These are phyloP conservation scores for Lepidurus apus DNA, from an alignment of 1,140 invertebrate species.

Conservation along the genomic window DNA sequence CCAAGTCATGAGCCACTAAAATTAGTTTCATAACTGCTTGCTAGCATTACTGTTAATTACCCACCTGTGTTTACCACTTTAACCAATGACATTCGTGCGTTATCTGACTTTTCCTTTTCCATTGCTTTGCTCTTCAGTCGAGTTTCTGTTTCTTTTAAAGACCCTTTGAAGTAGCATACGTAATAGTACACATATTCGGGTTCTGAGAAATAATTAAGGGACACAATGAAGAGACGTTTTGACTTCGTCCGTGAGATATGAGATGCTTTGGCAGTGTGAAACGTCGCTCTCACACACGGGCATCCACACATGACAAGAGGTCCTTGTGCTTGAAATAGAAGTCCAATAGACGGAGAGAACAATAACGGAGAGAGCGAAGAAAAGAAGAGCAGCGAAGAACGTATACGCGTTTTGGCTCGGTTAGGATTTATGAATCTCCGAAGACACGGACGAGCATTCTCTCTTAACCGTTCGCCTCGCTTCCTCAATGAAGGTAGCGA, in stretches of 20 bases:
- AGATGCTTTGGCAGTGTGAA: constrained; percentile 4
- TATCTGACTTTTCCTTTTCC: too few species aligned
- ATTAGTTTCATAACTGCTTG: too few species aligned
- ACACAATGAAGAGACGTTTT: constrained; percentile 1
- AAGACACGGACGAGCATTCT: constrained; percentile 13
- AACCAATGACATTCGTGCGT: too few species aligned
- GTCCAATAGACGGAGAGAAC: constrained; percentile 17
- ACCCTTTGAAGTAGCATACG: not conserved
- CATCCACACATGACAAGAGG: constrained; percentile 13
- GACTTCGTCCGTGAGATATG: not conserved
- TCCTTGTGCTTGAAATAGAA: constrained; percentile 17
- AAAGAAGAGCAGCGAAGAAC: not conserved
- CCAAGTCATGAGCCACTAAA: too few species aligned
- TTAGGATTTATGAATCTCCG: constrained; percentile 4
- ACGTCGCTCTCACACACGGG: not conserved
- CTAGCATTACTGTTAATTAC: too few species aligned
- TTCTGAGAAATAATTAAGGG: not conserved
- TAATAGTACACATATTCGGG: not conserved
- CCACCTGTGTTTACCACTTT: too few species aligned
- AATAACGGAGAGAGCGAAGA: not conserved
- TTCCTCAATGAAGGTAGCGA: constrained; percentile 17
- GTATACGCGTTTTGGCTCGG: not conserved
- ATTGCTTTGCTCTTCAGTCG: too few species aligned
- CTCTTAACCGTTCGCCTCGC: not conserved
- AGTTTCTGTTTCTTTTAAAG: not conserved